phyloP scores from a whole-genome alignment of 2,888 invertebrate species.

The Stegana nigrithorax region DNA sequence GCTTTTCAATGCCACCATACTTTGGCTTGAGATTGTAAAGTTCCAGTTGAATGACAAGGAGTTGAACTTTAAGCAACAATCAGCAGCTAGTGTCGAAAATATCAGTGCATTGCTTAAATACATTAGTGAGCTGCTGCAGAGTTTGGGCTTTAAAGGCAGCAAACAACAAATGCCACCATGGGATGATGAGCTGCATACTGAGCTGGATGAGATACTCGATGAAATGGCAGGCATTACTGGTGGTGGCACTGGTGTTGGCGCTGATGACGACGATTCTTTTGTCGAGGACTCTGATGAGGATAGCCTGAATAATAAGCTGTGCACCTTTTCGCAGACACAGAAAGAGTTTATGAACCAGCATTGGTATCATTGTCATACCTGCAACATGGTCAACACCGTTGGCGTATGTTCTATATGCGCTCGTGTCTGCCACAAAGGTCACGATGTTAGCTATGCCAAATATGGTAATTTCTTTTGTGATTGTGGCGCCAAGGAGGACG shows the following conservation, averaged over 20 bases:
- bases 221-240: slow-evolving; percentile 93
- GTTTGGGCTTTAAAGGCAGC: slow-evolving; percentile 65
- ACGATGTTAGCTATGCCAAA: slow-evolving; percentile 97
- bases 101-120: slow-evolving; percentile 88
- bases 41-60: slow-evolving; percentile 63
- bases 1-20: slow-evolving; percentile 81
- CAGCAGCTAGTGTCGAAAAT: slow-evolving; percentile 71
- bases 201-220: slow-evolving; percentile 85
- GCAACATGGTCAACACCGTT: slow-evolving; percentile 97
- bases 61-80: slow-evolving; percentile 43
- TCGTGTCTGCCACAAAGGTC: slow-evolving; percentile 94
- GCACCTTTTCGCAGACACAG: slow-evolving; percentile 96
- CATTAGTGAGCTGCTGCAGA: slow-evolving; percentile 76
- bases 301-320: slow-evolving; percentile 76
- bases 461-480: slow-evolving; percentile 99
- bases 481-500: slow-evolving; percentile 96
- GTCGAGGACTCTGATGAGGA: slow-evolving; percentile 77
- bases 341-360: slow-evolving; percentile 98
- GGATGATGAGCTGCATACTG: slow-evolving; percentile 82
- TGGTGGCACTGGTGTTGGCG: slow-evolving; percentile 67
- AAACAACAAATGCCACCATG: slow-evolving; percentile 78
- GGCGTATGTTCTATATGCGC: slow-evolving; percentile 99
- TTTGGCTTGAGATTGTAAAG: slow-evolving; percentile 84
- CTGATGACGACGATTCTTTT: slow-evolving; percentile 91
- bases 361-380: slow-evolving; percentile 99